A percentile compares a stretch with the other conserved stretches of the same genome.
Conservation (phyloP, 2,888 invertebrate genomes). For the Eupsilia transversa region DNA sequence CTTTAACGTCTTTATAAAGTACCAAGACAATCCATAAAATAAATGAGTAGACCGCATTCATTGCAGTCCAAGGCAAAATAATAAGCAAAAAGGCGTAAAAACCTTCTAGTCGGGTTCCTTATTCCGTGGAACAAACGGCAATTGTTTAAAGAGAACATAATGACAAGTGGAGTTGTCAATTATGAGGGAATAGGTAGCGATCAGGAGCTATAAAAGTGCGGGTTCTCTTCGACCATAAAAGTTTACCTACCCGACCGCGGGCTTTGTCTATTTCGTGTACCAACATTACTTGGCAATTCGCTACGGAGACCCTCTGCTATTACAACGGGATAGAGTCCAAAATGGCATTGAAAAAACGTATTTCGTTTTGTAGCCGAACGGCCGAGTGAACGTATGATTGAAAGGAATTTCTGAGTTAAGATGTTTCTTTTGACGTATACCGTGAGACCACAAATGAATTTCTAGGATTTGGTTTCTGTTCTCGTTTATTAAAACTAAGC, state of each 20-base stretch:
- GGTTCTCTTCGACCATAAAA: constrained; percentile 88
- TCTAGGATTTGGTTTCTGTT: constrained; percentile 44
- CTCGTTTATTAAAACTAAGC: constrained; percentile 43
- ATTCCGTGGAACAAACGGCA: constrained; percentile 72
- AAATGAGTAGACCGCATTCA: constrained; percentile 42
- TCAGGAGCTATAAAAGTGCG: constrained; percentile 89
- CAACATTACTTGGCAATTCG: constrained; percentile 69
- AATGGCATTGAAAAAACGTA: constrained; percentile 60
- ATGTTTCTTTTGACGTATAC: constrained; percentile 54
- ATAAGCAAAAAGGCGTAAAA: constrained; percentile 53
- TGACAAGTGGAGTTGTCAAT: constrained; percentile 89
- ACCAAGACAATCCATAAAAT: constrained; percentile 33
- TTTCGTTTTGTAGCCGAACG: constrained; percentile 42
- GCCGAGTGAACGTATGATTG: constrained; percentile 62
- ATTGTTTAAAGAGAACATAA: constrained; percentile 87
- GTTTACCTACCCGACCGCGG: constrained; percentile 86
- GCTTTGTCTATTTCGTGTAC: constrained; percentile 80
- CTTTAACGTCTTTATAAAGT: constrained; percentile 19
- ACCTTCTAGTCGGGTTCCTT: constrained; percentile 60
- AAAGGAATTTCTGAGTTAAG: constrained; percentile 65
- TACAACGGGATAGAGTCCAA: constrained; percentile 74
- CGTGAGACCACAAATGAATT: constrained; percentile 55
- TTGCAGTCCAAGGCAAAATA: constrained; percentile 45
- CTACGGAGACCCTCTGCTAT: constrained; percentile 69
- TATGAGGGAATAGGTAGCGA: constrained; percentile 90